Evolutionary conservation across 2,113 vertebrate genomes (phyloP).

Genomic region (Glaucidium brasilianum): DNA sequence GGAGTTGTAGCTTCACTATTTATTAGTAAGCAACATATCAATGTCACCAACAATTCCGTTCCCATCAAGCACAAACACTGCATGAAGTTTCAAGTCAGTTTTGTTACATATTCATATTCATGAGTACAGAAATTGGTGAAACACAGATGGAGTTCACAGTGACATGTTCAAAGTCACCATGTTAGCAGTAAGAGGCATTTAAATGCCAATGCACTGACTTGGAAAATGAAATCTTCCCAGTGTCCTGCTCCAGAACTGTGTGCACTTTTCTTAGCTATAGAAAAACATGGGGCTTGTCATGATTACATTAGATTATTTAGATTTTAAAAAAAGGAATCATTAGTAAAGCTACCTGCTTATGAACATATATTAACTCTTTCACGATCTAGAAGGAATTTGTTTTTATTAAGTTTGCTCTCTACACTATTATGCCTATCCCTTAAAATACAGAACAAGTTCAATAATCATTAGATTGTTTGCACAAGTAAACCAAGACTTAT

Average conservation of each 20-base stretch:
- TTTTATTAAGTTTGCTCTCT: neutral
- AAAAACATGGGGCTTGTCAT: neutral
- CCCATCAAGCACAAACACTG: neutral
- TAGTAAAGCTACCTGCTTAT: neutral
- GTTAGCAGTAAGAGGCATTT: neutral
- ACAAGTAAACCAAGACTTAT: neutral
- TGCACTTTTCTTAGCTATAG: neutral
- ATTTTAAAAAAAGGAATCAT: neutral
- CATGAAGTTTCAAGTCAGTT: neutral
- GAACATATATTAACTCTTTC: neutral
- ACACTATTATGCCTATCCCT: neutral
- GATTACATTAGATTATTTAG: neutral
- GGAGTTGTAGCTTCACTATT: neutral
- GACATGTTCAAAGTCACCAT: neutral
- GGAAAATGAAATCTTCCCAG: neutral
- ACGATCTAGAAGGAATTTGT: neutral
- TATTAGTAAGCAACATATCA: neutral
- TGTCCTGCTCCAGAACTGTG: neutral
- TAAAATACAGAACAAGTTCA: neutral
- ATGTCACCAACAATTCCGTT: neutral
- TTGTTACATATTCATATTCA: neutral
- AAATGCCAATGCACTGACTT: fast-evolving
- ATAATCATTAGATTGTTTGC: neutral
- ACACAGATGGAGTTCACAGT: neutral
- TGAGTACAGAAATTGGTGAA: neutral